Base-by-base conservation (phyloP, 2,888 invertebrate genomes). In the Drosophila vallismaia region DNA sequence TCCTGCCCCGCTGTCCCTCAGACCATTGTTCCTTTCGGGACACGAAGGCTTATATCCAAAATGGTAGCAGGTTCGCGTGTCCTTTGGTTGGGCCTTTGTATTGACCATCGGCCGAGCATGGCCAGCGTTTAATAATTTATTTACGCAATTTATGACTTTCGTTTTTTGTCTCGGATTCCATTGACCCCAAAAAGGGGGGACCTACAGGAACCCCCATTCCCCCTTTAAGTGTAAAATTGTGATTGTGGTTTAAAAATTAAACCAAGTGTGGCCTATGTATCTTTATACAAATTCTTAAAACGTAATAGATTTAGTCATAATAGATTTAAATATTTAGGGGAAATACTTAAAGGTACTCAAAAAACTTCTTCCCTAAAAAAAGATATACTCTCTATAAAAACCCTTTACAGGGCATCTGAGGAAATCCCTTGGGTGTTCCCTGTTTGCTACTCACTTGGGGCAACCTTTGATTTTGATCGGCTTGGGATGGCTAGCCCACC, bases 401-500 rank as follows among this genome's bases (percentile, higher is more conserved):
- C 19, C 6, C 9, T 0, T 9, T 36, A 36, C 26, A 28, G 24
- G 49, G 7, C 29, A 28, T 9, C n/a, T 8, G 24, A 3, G 10
- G 9, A 67, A 53, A 84, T 77, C 48, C 48, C 12, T 60, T 63
- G 58, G 55, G 56, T 52, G 53, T 51, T 33, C 10, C 26, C 40
- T 26, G 26, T 50, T 68, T 52, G 46, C 49, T 55, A 84, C 88
- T 86, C 74, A 84, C 78, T 80, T 84, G 83, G 85, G 90, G 73
- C 74, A 90, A 75, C 82, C 89, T 89, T 89, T 89, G 75, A 84
- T 84, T 79, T 84, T 82, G 59, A 91, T 74, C n/a, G 92, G 84
- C 70, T 90, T 90, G 2, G 92, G 92, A 9, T 90, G 89, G 66
- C 91, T 91, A 59, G 90, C 90, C 90, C 91, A 92, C 79, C 91